Percentiles rank a stretch among this genome's conserved stretches.
phyloP scores from a whole-genome alignment of 2,113 vertebrate genomes.

The Montifringilla adamsi region DNA sequence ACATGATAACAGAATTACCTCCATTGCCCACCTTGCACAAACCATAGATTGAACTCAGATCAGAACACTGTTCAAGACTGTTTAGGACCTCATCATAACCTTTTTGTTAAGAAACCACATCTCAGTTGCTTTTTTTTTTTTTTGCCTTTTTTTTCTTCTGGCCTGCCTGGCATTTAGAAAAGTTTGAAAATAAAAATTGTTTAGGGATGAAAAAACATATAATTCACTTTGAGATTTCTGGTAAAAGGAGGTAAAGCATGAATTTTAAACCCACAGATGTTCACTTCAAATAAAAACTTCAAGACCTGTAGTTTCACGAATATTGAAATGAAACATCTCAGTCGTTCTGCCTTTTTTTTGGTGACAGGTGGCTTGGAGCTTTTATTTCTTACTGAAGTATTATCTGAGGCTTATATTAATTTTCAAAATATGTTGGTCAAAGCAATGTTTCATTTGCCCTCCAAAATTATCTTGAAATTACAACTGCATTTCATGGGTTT shows the following conservation, averaged over 20 bases:
- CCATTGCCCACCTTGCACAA: not conserved
- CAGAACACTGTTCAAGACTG: not conserved
- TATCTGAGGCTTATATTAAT: not conserved
- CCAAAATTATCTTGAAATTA: not conserved
- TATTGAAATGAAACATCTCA: constrained; percentile 23
- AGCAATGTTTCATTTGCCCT: not conserved
- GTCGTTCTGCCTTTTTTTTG: not conserved
- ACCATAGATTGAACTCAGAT: not conserved
- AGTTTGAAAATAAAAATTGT: not conserved
- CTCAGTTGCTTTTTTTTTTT: not conserved
- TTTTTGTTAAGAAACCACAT: not conserved
- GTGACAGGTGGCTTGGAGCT: not conserved
- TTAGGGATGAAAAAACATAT: not conserved
- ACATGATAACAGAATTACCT: not conserved
- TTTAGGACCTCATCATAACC: not conserved
- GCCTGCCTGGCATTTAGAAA: not conserved
- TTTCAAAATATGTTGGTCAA: not conserved
- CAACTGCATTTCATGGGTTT: not conserved
- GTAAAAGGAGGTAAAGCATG: not conserved
- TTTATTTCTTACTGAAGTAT: not conserved
- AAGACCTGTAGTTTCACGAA: not conserved
- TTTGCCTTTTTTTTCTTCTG: not conserved
- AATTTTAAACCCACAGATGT: not conserved
- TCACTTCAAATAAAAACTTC: not conserved
- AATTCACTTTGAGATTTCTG: not conserved